Conservation (phyloP, 1,140 invertebrate species). For the Pteromalus puparum region DNA sequence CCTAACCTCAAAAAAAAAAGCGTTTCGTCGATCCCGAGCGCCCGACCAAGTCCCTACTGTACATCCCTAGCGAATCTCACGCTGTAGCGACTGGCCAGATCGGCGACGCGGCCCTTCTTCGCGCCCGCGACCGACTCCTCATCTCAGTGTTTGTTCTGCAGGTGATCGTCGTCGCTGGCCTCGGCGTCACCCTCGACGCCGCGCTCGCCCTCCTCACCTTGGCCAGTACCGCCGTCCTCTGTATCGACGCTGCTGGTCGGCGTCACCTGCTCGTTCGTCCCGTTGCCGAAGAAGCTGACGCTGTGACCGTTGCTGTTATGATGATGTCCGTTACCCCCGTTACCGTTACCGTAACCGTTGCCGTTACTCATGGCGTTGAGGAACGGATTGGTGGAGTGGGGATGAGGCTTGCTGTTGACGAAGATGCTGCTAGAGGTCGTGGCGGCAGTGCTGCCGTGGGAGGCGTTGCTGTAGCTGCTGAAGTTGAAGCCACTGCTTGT, state of each 20-base stretch:
- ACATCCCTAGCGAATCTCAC: constrained; percentile 14
- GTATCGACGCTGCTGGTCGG: constrained; percentile 79
- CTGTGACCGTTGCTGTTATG: constrained; percentile 62
- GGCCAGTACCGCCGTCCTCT: constrained; percentile 76
- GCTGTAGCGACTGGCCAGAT: neutral
- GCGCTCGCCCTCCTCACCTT: constrained; percentile 74
- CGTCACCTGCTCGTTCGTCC: constrained; percentile 75
- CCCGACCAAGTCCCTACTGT: constrained; percentile 27
- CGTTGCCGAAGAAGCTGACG: constrained; percentile 58
- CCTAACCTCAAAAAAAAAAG: no score
- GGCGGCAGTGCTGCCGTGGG: neutral
- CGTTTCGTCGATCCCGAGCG: neutral
- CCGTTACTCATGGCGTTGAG: constrained; percentile 64
- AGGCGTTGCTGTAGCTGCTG: constrained; percentile 21
- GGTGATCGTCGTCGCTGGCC: constrained; percentile 76
- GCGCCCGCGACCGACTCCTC: neutral
- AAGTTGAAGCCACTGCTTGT: neutral
- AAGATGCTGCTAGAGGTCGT: neutral
- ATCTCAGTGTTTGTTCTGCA: constrained; percentile 55
- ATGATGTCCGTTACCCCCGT: constrained; percentile 54
- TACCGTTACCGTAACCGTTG: constrained; percentile 60
- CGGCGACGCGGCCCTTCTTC: neutral
- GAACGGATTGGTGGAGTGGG: constrained; percentile 63
- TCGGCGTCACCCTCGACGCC: constrained; percentile 79
- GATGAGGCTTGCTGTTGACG: constrained; percentile 31